These are phyloP conservation scores for Sphaerodactylus townsendi DNA, from an alignment of 2,113 vertebrate genomes.

Conservation along the genomic window DNA sequence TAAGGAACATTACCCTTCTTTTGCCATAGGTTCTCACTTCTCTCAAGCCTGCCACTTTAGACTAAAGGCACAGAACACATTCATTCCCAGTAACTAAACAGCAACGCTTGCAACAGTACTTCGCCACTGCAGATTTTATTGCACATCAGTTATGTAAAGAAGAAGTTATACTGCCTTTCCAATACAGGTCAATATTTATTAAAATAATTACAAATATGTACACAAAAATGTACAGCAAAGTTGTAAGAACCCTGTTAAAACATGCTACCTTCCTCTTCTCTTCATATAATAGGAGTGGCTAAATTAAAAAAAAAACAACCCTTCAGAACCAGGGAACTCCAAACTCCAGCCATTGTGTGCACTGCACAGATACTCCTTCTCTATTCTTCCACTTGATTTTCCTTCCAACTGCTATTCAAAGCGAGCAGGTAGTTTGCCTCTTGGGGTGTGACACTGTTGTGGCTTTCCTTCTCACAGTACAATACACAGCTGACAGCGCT, in stretches of 20 bases:
- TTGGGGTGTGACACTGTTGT: not conserved
- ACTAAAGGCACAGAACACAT: no score
- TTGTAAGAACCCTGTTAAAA: no score
- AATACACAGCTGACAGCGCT: not conserved
- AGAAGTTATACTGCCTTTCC: not conserved
- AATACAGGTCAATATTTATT: no score
- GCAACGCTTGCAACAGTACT: no score
- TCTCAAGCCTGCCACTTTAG: no score
- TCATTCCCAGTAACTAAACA: no score
- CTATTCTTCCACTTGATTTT: not conserved
- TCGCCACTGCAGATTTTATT: not conserved
- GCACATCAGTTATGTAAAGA: not conserved
- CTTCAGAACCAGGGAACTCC: not conserved
- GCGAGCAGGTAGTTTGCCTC: not conserved
- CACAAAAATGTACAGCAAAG: no score
- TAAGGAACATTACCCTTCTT: no score
- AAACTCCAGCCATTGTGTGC: not conserved
- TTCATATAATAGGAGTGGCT: not conserved
- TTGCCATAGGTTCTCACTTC: no score
- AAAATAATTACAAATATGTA: no score
- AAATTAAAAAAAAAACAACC: not conserved
- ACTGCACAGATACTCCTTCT: not conserved
- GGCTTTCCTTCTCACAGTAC: not conserved
- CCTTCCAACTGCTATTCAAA: not conserved
- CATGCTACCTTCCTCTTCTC: not conserved